Conservation (phyloP, 2,888 invertebrate genomes). For the Chromoteleia sp. region DNA sequence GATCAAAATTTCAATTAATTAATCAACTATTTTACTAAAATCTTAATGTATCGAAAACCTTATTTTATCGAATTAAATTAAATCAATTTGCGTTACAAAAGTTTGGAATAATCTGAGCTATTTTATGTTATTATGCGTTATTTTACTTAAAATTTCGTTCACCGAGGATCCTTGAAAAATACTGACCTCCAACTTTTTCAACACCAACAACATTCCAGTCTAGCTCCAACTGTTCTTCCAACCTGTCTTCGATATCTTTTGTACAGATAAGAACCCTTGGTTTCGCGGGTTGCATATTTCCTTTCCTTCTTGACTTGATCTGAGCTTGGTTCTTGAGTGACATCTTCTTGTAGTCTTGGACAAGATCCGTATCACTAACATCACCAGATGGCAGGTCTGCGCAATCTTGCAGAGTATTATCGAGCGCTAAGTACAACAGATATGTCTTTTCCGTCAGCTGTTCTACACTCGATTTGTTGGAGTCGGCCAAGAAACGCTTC, state of each 20-base stretch:
- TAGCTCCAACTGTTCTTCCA: slow-evolving; percentile 85
- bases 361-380: slow-evolving; percentile 90
- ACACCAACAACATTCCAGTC: slow-evolving; percentile 88
- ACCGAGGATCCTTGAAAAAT: neutral
- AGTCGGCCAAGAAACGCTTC: slow-evolving; percentile 74
- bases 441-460: slow-evolving; percentile 88
- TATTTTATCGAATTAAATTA: no score
- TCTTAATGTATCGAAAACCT: no score
- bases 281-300: slow-evolving; percentile 86
- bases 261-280: slow-evolving; percentile 88
- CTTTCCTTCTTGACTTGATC: slow-evolving; percentile 84
- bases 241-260: slow-evolving; percentile 86
- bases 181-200: slow-evolving; percentile 85
- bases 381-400: slow-evolving; percentile 89
- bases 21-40: no score
- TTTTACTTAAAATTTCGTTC: no score
- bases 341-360: slow-evolving; percentile 90
- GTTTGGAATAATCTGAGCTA: no score
- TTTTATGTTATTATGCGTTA: no score
- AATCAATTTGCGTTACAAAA: no score
- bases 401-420: slow-evolving; percentile 92
- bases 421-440: slow-evolving; percentile 90
- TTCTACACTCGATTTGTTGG: slow-evolving; percentile 78
- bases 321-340: slow-evolving; percentile 82
- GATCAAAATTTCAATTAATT: no score